phyloP scores from a whole-genome alignment of 1,140 invertebrate genomes.

The Leptestheria dahalacensis region DNA sequence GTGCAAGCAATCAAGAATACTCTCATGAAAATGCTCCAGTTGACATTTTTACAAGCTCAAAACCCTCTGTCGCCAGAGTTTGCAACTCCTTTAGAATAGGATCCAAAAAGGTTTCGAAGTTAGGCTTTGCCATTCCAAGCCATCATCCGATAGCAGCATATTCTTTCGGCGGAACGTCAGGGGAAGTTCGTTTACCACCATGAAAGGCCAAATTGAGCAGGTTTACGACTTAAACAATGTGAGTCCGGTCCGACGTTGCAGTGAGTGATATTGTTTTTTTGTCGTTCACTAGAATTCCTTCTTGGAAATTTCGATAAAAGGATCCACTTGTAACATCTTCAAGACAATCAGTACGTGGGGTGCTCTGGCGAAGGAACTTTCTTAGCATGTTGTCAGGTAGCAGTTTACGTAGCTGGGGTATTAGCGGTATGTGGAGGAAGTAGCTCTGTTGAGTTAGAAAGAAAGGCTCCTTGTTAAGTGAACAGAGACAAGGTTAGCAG shows the following conservation, averaged over 20 bases:
- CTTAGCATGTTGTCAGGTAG: too few relatives aligned
- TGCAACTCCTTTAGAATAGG: neutral
- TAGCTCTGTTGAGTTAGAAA: too few relatives aligned
- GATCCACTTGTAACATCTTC: too few relatives aligned
- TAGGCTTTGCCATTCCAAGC: neutral
- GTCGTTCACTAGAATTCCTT: neutral
- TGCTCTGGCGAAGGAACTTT: too few relatives aligned
- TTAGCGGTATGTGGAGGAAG: too few relatives aligned
- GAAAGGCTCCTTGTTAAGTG: too few relatives aligned
- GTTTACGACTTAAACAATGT: neutral
- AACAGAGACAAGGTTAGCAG: too few relatives aligned
- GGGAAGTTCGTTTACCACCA: neutral
- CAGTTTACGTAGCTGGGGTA: too few relatives aligned
- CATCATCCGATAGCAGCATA: neutral
- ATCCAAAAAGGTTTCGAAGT: neutral
- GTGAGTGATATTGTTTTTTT: neutral
- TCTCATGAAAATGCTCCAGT: neutral
- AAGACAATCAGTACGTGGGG: too few relatives aligned
- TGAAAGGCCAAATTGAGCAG: neutral
- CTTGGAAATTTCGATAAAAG: neutral
- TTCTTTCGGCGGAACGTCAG: neutral
- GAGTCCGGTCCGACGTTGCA: neutral
- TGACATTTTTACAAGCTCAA: neutral
- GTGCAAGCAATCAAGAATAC: neutral
- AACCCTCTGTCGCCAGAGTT: neutral